Evolutionary conservation across 2,888 invertebrate genomes (phyloP).

Genomic region (Cremastinae sp.): DNA sequence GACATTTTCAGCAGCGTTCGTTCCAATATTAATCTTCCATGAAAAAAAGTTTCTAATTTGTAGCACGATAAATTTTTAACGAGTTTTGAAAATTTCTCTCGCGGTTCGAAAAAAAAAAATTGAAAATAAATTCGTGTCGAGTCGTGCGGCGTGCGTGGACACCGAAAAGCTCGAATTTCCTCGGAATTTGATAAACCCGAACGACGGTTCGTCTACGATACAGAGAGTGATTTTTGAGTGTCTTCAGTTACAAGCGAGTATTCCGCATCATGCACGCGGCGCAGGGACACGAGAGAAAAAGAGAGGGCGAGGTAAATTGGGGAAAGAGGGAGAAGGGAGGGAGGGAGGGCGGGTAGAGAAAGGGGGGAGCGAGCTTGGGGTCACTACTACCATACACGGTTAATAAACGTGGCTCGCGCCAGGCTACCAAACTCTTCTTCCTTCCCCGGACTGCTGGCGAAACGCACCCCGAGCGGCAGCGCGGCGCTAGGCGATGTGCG

Average conservation of each 20-base stretch:
- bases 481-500: conserved; percentile 60
- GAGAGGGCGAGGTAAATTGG: not conserved
- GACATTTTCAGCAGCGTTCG: too few species aligned
- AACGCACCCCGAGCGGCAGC: conserved; percentile 58
- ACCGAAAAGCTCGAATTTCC: not conserved
- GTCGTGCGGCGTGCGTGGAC: too few species aligned
- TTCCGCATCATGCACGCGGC: not conserved
- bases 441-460: conserved; percentile 43
- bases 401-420: conserved; percentile 59
- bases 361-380: conserved; percentile 35
- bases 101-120: too few species aligned
- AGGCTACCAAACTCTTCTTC: conserved; percentile 53
- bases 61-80: too few species aligned
- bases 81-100: too few species aligned
- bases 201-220: not conserved
- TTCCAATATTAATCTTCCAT: too few species aligned
- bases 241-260: not conserved
- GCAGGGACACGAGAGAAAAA: not conserved
- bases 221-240: conserved; percentile 2
- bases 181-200: not conserved
- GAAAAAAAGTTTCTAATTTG: too few species aligned
- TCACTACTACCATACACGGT: conserved; percentile 41
- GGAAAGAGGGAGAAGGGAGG: not conserved
- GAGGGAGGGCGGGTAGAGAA: not conserved
- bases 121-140: too few species aligned